Base-by-base conservation (phyloP, 2,113 vertebrate species). In the Heloderma charlesbogerti region DNA sequence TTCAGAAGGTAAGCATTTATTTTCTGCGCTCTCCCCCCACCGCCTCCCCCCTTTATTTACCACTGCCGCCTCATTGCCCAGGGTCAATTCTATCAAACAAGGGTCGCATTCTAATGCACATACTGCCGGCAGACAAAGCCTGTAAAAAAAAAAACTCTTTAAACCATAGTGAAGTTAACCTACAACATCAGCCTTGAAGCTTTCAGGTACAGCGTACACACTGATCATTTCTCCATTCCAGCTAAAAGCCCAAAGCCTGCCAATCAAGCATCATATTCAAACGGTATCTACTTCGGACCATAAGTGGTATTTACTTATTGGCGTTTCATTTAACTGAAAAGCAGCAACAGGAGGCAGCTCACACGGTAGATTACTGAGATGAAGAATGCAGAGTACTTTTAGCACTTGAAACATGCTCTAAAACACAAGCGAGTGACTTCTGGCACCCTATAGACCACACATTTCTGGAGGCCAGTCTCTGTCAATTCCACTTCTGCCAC, bases 101-200 rank as follows among this genome's bases (percentile, higher is more conserved):
- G 89, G 67, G 82, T 84, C 4, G 48, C 91, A 74, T 71, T 89
- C 88, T 89, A 89, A 92, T 78, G 79, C 83, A 31, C 10, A 67
- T 25, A 63, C 48, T 9, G 45, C 43, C 13, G 31, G 69, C 82
- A 6, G 45, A 89, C 82, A 84, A 85, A 88, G 71, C 88, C 88
- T 77, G 86, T 92, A 90, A 84, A 84, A 86, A 29, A n/a, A 80
- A 67, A 88, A 75, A 43, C 43, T 34, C 79, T 67, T 51, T 48
- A 51, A 80, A 72, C n/a, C 31, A 27, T 8, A 63, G 57, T 10
- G 54, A 88, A 92, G 6, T 88, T 91, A 84, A 94, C 91, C 92
- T 80, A 79, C 93, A 93, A 74, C 84, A 88, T 80, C 91, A 87
- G 92, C 88, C 90, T 43, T 27, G 89, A 91, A 91, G 90, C 16